These are phyloP conservation scores for Harpagus bidentatus DNA, from an alignment of 2,113 vertebrate species.

Conservation along the genomic window DNA sequence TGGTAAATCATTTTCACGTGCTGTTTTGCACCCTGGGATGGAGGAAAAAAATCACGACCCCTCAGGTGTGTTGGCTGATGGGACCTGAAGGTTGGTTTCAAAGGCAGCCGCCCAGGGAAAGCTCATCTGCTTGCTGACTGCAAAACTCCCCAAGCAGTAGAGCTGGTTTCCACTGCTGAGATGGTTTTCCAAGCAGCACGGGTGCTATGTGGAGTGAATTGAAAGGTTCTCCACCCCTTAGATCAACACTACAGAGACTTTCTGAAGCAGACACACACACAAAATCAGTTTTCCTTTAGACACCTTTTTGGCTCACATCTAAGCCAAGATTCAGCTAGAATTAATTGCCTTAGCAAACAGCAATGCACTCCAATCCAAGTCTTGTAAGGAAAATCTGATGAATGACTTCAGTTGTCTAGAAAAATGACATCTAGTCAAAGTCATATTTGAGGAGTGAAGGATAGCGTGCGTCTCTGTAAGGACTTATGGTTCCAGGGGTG, in stretches of 20 bases:
- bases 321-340: constrained; percentile 28
- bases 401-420: neutral
- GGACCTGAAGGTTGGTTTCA: neutral
- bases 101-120: neutral
- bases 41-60: neutral
- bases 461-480: neutral
- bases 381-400: constrained; percentile 13
- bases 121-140: neutral
- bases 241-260: neutral
- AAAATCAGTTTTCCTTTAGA: constrained; percentile 16
- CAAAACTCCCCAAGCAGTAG: neutral
- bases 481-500: neutral
- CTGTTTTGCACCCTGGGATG: neutral
- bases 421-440: constrained; percentile 27
- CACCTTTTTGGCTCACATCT: constrained; percentile 33
- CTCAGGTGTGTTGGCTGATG: neutral
- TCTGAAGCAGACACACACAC: neutral
- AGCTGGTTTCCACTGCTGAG: neutral
- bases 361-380: neutral
- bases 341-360: neutral
- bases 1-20: neutral
- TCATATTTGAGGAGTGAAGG: constrained; percentile 4
- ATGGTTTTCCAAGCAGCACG: neutral
- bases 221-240: neutral
- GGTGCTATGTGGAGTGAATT: neutral